phyloP scores from a whole-genome alignment of 1,140 invertebrate species.

The Caerostris darwini region DNA sequence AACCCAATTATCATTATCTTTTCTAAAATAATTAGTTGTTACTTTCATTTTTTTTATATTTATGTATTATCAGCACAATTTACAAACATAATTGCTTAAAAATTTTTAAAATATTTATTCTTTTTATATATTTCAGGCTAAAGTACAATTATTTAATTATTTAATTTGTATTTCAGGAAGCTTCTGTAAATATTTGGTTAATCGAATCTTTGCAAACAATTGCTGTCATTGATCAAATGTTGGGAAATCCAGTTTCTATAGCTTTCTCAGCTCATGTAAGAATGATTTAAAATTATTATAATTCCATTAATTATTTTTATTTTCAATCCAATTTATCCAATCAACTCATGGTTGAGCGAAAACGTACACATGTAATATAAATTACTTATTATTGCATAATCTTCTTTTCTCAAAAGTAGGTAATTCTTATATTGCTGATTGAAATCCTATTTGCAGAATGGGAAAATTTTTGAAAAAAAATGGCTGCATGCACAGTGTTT shows the following conservation, averaged over 20 bases:
- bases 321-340: no score
- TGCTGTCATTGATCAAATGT: not conserved
- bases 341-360: no score
- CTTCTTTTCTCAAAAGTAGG: not conserved
- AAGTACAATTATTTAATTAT: no score
- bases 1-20: not conserved
- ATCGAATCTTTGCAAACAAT: slow-evolving; percentile 62
- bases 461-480: no score
- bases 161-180: not conserved
- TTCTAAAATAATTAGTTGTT: no score
- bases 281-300: not conserved
- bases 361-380: no score
- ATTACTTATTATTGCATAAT: no score
- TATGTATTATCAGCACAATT: not conserved
- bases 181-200: slow-evolving; percentile 60
- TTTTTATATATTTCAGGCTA: not conserved
- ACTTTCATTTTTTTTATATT: not conserved
- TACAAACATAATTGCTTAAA: not conserved
- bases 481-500: no score
- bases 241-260: slow-evolving; percentile 57
- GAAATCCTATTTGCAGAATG: no score
- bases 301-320: no score
- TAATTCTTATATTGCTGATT: no score
- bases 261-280: slow-evolving; percentile 71
- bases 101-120: not conserved